phyloP scores from a whole-genome alignment of 1,140 invertebrate genomes.

The Reticulitermes speratus region DNA sequence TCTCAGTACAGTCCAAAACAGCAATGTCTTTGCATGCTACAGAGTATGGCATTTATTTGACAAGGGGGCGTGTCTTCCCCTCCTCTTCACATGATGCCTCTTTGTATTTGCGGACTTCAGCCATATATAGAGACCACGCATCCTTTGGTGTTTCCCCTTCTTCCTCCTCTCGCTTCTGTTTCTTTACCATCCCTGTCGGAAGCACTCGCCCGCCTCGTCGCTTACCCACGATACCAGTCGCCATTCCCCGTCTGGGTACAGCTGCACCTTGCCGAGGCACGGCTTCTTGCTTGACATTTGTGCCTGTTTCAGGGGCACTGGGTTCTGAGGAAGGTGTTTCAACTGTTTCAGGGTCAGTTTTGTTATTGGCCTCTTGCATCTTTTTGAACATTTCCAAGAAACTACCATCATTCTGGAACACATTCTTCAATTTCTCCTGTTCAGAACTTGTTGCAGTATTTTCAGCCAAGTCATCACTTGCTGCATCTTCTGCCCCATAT shows the following conservation, averaged over 20 bases:
- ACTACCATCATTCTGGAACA: conserved; percentile 81
- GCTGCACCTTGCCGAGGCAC: not conserved
- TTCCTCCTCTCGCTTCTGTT: conserved; percentile 67
- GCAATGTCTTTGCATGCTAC: conserved; percentile 3
- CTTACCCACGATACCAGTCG: conserved; percentile 63
- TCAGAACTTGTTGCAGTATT: conserved; percentile 10
- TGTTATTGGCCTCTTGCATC: conserved; percentile 64
- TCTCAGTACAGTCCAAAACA: not conserved
- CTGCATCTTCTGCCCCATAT: not conserved
- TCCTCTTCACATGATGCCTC: conserved; percentile 90
- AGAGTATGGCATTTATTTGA: conserved; percentile 64
- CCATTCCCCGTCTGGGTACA: not conserved
- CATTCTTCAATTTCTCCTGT: conserved; percentile 45
- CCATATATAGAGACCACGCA: conserved; percentile 89
- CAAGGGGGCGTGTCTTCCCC: conserved; percentile 80
- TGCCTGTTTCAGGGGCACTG: not conserved
- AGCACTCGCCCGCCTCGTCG: conserved; percentile 80
- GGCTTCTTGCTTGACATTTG: not conserved
- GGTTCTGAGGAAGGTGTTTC: conserved; percentile 42
- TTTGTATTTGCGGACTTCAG: conserved; percentile 89
- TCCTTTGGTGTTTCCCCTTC: conserved; percentile 69
- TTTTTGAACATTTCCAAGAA: conserved; percentile 89
- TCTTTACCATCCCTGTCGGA: conserved; percentile 87
- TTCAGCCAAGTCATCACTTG: not conserved
- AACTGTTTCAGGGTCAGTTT: conserved; percentile 35